These are phyloP conservation scores for Drepana arcuata DNA, from an alignment of 1,140 invertebrate species.

Conservation along the genomic window DNA sequence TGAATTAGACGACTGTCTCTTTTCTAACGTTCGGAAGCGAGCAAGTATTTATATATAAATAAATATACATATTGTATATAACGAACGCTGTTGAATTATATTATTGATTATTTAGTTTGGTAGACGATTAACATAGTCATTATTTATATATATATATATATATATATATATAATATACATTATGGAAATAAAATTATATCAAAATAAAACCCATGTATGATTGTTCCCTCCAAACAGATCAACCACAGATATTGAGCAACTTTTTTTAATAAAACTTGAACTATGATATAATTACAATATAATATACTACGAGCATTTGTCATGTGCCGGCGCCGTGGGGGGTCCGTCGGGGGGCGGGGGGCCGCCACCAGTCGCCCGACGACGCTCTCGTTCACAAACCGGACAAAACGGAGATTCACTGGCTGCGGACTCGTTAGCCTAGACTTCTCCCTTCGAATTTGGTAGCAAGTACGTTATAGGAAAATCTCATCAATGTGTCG, in stretches of 20 bases:
- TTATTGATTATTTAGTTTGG: constrained; percentile 66
- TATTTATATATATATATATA: constrained; percentile 67
- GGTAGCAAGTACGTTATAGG: too few species aligned
- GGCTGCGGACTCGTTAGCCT: not conserved
- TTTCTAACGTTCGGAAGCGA: constrained; percentile 42
- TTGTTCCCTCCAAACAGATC: constrained; percentile 22
- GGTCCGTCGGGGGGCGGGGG: constrained; percentile 2
- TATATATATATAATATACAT: too few species aligned
- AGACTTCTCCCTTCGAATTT: too few species aligned
- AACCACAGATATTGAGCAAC: constrained; percentile 49
- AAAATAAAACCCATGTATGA: constrained; percentile 19
- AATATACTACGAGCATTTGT: constrained; percentile 55
- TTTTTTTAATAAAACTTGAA: constrained; percentile 65
- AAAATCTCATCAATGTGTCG: not conserved
- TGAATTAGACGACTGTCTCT: constrained; percentile 40
- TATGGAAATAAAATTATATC: constrained; percentile 67
- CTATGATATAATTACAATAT: constrained; percentile 66
- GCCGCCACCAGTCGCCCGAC: not conserved
- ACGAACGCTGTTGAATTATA: constrained; percentile 67
- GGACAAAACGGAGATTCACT: too few species aligned
- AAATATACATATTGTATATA: constrained; percentile 68
- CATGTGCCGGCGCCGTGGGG: constrained; percentile 30
- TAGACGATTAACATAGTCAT: constrained; percentile 69
- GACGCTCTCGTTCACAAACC: not conserved
- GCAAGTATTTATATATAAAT: constrained; percentile 33